Conservation (phyloP, 2,888 invertebrate species). For the Malacosoma neustria region DNA sequence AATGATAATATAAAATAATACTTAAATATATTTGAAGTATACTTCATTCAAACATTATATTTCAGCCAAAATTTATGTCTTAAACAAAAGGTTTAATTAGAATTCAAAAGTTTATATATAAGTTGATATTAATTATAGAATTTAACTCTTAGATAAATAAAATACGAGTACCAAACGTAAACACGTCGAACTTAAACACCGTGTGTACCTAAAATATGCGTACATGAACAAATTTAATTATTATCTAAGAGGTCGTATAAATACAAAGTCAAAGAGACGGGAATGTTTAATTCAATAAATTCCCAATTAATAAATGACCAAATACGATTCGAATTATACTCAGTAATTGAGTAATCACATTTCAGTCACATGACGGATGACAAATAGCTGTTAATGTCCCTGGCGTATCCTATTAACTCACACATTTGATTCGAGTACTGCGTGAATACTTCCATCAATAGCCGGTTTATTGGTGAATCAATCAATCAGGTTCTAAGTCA, state of each 20-base stretch:
- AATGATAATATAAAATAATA: too few relatives aligned
- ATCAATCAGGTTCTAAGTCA: conserved; percentile 44
- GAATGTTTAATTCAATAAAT: conserved; percentile 9
- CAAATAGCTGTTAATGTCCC: conserved; percentile 60
- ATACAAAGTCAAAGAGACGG: background rate
- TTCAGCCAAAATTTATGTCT: too few relatives aligned
- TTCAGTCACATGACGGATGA: conserved; percentile 52
- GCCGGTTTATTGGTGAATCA: conserved; percentile 46
- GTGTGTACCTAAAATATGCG: background rate
- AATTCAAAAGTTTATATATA: too few relatives aligned
- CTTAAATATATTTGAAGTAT: too few relatives aligned
- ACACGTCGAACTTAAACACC: background rate
- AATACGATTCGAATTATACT: conserved; percentile 23
- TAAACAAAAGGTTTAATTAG: too few relatives aligned
- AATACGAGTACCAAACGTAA: too few relatives aligned
- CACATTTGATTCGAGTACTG: conserved; percentile 24
- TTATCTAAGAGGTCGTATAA: background rate
- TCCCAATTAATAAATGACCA: conserved; percentile 5
- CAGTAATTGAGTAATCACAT: conserved; percentile 53
- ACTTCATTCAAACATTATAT: too few relatives aligned
- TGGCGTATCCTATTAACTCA: conserved; percentile 41
- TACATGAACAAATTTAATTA: background rate
- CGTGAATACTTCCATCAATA: conserved; percentile 34
- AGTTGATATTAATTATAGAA: too few relatives aligned
- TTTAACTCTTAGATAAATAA: too few relatives aligned